Percentiles rank a stretch among this genome's conserved stretches.
These are phyloP conservation scores for Helleia helle DNA, from an alignment of 2,888 invertebrate species.

Conservation along the genomic window DNA sequence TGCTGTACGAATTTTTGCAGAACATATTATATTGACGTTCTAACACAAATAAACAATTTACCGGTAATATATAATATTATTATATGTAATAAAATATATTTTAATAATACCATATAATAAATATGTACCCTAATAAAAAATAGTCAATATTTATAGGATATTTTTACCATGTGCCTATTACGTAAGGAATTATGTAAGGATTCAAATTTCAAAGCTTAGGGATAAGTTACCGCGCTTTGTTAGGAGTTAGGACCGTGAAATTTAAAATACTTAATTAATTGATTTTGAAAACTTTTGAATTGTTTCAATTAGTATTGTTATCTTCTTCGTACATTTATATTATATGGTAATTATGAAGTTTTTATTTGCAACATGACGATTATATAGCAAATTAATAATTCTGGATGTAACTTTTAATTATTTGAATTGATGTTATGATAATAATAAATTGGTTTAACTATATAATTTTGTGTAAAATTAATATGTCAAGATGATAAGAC, in stretches of 20 bases:
- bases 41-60: background rate
- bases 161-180: slow-evolving; percentile 45
- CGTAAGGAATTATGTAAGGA: slow-evolving; percentile 56
- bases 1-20: background rate
- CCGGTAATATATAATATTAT: too few relatives aligned
- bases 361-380: too few relatives aligned
- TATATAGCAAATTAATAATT: too few relatives aligned
- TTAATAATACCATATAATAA: background rate
- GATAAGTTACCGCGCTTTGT: slow-evolving; percentile 6
- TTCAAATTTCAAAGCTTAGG: slow-evolving; percentile 26
- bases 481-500: too few relatives aligned
- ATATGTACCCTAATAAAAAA: slow-evolving; percentile 11
- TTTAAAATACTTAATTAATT: background rate
- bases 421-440: too few relatives aligned
- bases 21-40: background rate
- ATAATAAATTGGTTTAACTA: too few relatives aligned
- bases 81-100: background rate
- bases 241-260: background rate
- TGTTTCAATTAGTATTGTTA: too few relatives aligned
- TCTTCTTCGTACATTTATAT: too few relatives aligned
- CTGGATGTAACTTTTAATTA: too few relatives aligned
- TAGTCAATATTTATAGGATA: slow-evolving; percentile 1
- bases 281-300: too few relatives aligned
- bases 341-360: too few relatives aligned
- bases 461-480: too few relatives aligned